Conservation (phyloP, 2,113 vertebrate species). For the Cromileptes altivelis region DNA sequence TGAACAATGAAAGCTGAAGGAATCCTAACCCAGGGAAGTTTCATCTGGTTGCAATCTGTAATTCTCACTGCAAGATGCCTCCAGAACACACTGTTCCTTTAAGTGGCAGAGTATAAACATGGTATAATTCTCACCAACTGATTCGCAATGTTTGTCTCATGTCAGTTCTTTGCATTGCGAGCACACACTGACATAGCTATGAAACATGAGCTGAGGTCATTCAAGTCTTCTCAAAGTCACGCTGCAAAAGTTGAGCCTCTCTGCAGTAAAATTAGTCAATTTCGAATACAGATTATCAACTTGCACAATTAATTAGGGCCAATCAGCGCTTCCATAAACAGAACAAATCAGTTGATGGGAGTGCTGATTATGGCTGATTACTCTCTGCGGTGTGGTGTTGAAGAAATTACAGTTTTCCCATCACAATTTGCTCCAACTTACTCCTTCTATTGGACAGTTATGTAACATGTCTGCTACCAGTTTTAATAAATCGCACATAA, state of each 20-base stretch:
- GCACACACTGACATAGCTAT: background rate
- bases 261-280: constrained; percentile 24
- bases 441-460: constrained; percentile 25
- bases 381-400: constrained; percentile 8
- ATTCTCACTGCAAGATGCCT: too few relatives aligned
- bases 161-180: background rate
- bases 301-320: constrained; percentile 60
- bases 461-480: constrained; percentile 20
- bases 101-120: background rate
- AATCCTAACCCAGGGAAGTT: too few relatives aligned
- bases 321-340: constrained; percentile 70
- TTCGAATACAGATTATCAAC: constrained; percentile 52
- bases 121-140: background rate
- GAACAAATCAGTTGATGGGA: constrained; percentile 63
- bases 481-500: constrained; percentile 34
- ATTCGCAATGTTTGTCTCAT: background rate
- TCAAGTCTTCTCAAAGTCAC: background rate
- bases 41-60: too few relatives aligned
- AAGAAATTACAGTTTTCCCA: constrained; percentile 17
- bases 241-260: background rate
- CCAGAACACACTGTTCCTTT: too few relatives aligned
- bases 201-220: background rate
- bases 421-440: constrained; percentile 44
- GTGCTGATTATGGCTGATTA: constrained; percentile 74
- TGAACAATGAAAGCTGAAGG: too few relatives aligned